Evolutionary conservation across 2,113 vertebrate species (phyloP), one percentile per base, ranked within the genome.

Genomic region (Dromiciops gliroides): DNA sequence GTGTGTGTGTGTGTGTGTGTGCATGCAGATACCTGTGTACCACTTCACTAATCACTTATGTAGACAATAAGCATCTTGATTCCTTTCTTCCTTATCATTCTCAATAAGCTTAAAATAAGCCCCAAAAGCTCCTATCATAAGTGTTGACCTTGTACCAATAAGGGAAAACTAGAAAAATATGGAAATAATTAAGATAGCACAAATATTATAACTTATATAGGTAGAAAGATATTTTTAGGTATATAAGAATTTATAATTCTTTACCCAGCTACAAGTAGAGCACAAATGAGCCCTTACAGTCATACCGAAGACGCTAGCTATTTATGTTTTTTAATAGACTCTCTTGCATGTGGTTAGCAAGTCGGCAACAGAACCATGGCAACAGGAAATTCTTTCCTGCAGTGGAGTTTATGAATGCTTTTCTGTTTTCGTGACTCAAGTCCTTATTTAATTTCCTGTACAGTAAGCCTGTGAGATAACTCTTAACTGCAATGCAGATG

Each of bases 381-480:
- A 98, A 98, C 97, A 98, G 96, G 96, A 95, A 95, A 97, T 95
- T 93, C 98, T 98, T 97, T 97, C 94, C 89, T 97, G 94, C 93
- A 96, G 93, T 94, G 31, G 95, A 97, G 93, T 96, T 97, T 97
- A 98, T 97, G 89, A 98, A 98, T 94, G 95, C 92, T 98, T 97
- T 98, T 97, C 97, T 97, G 95, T 97, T 98, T 97, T 97, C 95
- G 97, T 97, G 92, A 98, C 96, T 97, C 96, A 95, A 96, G 51
- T 98, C 93, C 93, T 97, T 94, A 98, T 98, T 98, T 97, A 92
- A 98, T 97, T 98, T 98, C 95, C 97, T 98, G 89, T 96, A 95
- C 56, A 92, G 95, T 94, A 97, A 98, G 92, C 51, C 31, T 52
- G 90, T 60, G 93, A 98, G 96, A 97, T 8, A 97, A 94, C 83